Evolutionary conservation across 2,797 vertebrate genomes (phyloP).

Genomic region (Manis pentadactyla): DNA sequence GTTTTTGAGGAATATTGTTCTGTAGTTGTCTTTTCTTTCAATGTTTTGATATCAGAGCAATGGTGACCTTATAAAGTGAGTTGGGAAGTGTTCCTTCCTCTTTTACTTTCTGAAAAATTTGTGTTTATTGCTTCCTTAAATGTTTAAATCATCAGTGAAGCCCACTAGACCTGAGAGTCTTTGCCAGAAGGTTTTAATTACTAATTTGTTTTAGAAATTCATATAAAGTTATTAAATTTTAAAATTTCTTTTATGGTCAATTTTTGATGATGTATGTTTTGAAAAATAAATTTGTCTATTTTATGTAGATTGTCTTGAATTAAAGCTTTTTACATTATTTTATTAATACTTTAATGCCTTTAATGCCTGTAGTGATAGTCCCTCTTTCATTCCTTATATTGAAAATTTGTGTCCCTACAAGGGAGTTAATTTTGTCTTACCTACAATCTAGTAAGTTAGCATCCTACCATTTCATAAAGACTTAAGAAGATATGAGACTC

Average conservation of each 20-base stretch:
- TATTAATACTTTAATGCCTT: slow-evolving; percentile 14
- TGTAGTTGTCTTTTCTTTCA: neutral
- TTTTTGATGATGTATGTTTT: neutral
- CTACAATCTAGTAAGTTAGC: neutral
- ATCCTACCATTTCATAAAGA: neutral
- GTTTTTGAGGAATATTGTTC: neutral
- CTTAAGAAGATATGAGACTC: neutral
- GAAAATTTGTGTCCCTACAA: neutral
- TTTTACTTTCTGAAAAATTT: neutral
- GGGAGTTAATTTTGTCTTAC: neutral
- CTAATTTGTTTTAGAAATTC: neutral
- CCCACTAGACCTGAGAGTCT: neutral
- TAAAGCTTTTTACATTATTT: neutral
- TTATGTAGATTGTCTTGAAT: neutral
- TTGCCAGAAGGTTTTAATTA: neutral
- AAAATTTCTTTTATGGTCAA: neutral
- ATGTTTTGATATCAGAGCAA: neutral
- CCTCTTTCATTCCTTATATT: neutral
- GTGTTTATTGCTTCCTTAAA: neutral
- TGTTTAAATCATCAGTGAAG: slow-evolving; percentile 6
- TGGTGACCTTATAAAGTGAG: neutral
- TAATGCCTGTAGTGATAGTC: neutral
- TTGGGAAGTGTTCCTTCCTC: neutral
- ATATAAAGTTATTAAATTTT: neutral
- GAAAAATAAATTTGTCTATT: neutral